These are phyloP conservation scores for Lutraria rhynchaena DNA, from an alignment of 1,140 invertebrate genomes.

Conservation along the genomic window DNA sequence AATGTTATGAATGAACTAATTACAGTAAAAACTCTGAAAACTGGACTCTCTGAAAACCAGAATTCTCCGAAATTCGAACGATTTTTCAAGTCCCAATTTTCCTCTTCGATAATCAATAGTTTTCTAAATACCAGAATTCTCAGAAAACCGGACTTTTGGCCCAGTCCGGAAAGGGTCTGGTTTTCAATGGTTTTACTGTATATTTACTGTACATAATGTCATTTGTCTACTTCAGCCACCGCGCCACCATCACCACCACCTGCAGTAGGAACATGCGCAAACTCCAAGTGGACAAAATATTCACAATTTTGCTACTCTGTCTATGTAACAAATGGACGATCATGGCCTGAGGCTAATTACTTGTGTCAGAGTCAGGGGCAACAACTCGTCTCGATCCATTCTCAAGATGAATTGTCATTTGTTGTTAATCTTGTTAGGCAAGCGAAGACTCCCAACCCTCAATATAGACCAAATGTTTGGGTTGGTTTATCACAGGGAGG, in stretches of 20 bases:
- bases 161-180: no score
- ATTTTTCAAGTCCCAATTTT: no score
- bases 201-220: no score
- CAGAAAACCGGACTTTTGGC: no score
- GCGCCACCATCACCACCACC: background rate
- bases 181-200: no score
- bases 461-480: constrained; percentile 58
- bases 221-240: background rate
- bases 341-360: constrained; percentile 63
- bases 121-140: no score
- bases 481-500: constrained; percentile 44
- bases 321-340: constrained; percentile 6
- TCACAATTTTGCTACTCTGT: constrained; percentile 32
- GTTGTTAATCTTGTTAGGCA: constrained; percentile 47
- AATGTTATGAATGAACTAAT: background rate
- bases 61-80: no score
- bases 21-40: no score
- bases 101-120: no score
- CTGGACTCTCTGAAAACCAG: no score
- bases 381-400: constrained; percentile 68
- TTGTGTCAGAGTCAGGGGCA: constrained; percentile 59
- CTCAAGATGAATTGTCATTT: constrained; percentile 61
- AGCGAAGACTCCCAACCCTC: background rate
- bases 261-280: background rate
- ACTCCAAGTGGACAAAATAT: background rate